Percentiles rank a stretch among this genome's conserved stretches.
Conservation (phyloP, 2,888 invertebrate species). For the Synergus itoensis region DNA sequence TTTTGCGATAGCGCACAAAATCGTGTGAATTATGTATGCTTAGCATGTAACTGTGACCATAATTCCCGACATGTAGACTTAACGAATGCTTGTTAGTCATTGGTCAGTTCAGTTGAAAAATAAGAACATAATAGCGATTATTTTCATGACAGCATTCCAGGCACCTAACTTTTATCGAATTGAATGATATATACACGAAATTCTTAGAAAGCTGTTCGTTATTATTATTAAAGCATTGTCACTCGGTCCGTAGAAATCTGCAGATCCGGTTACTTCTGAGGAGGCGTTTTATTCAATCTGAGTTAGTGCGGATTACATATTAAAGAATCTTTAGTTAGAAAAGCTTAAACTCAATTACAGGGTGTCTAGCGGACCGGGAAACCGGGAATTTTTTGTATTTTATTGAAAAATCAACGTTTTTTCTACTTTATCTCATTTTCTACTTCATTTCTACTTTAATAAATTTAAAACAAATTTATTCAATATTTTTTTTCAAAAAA, state of each 20-base stretch:
- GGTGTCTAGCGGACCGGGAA: too few species aligned
- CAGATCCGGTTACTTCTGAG: slow-evolving; percentile 7
- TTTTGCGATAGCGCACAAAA: slow-evolving; percentile 21
- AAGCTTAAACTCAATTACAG: too few species aligned
- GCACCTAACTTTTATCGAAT: background rate
- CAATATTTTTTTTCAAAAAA: too few species aligned
- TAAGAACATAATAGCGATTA: slow-evolving; percentile 28
- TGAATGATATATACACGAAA: slow-evolving; percentile 16
- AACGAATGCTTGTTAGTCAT: slow-evolving; percentile 24
- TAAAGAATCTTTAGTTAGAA: background rate
- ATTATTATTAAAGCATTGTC: slow-evolving; percentile 19
- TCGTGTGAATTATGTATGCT: slow-evolving; percentile 27
- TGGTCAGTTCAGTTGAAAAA: slow-evolving; percentile 12
- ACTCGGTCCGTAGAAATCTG: slow-evolving; percentile 1
- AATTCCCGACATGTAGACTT: background rate
- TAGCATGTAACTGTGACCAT: slow-evolving; percentile 8
- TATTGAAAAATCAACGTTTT: too few species aligned
- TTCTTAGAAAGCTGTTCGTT: slow-evolving; percentile 14
- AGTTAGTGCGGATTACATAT: background rate
- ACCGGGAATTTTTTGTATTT: too few species aligned
- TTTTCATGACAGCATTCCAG: slow-evolving; percentile 6
- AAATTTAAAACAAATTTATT: too few species aligned
- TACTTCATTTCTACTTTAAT: too few species aligned
- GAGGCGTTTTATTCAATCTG: background rate
- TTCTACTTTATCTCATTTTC: too few species aligned